Percentiles rank a stretch among this genome's conserved stretches.
These are phyloP conservation scores for Synergus gifuensis DNA, from an alignment of 2,888 invertebrate genomes.

Conservation along the genomic window DNA sequence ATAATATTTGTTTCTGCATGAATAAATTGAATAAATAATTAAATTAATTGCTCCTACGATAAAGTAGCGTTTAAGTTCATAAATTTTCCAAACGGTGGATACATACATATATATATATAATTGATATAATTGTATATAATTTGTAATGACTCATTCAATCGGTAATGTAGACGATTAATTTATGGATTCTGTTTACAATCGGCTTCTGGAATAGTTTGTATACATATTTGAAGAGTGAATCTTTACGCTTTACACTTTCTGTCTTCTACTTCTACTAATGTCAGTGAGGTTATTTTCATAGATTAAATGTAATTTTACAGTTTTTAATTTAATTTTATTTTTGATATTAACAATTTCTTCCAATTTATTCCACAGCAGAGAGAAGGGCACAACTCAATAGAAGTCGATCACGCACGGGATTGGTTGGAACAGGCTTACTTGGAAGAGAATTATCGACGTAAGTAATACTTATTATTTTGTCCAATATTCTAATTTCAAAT, in stretches of 20 bases:
- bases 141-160: not conserved
- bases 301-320: not conserved
- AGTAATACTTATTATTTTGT: slow-evolving; percentile 68
- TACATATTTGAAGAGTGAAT: not conserved
- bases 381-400: slow-evolving; percentile 93
- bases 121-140: not conserved
- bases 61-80: not conserved
- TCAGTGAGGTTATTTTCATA: not conserved
- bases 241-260: no score
- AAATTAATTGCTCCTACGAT: not conserved
- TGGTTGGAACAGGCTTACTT: slow-evolving; percentile 82
- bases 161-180: not conserved
- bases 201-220: not conserved
- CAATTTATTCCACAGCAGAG: slow-evolving; percentile 84
- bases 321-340: not conserved
- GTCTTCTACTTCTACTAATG: not conserved
- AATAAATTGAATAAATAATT: not conserved
- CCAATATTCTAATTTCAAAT: not conserved
- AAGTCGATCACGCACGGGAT: slow-evolving; percentile 90
- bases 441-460: slow-evolving; percentile 85
- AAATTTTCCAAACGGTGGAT: not conserved
- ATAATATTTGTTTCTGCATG: not conserved
- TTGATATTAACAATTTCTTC: not conserved
- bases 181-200: not conserved
- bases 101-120: no score